Percentiles rank a stretch among this genome's conserved stretches.
phyloP scores from a whole-genome alignment of 2,888 invertebrate genomes.

The Coecobrya sp. region DNA sequence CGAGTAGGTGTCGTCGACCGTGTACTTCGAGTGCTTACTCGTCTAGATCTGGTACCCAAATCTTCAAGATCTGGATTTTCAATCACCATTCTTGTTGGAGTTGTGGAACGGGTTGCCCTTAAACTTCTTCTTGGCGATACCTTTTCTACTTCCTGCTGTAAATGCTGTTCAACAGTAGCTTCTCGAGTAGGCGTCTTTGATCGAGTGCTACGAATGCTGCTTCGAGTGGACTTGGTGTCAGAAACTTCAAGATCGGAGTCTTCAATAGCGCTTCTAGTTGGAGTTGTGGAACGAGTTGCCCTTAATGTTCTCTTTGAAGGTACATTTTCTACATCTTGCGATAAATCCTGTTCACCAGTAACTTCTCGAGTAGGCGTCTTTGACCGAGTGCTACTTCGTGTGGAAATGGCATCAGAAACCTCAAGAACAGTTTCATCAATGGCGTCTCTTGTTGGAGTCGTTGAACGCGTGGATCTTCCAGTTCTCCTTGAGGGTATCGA shows the following conservation, averaged over 20 bases:
- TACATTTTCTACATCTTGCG: too few relatives aligned
- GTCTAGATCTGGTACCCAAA: background rate
- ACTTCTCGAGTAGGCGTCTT: slow-evolving; percentile 26
- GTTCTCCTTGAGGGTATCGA: background rate
- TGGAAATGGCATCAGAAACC: background rate
- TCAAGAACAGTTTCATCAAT: background rate
- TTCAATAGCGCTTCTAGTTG: background rate
- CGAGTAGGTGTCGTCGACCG: slow-evolving; percentile 43
- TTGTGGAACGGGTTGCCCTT: slow-evolving; percentile 28
- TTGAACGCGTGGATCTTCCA: slow-evolving; percentile 9
- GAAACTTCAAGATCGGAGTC: background rate
- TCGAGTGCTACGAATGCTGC: slow-evolving; percentile 7
- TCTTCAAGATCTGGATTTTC: background rate
- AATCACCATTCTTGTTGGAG: background rate
- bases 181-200: slow-evolving; percentile 59
- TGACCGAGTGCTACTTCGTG: background rate
- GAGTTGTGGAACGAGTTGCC: background rate
- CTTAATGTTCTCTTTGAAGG: too few relatives aligned
- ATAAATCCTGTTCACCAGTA: too few relatives aligned
- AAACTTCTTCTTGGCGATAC: background rate
- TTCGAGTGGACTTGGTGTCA: background rate
- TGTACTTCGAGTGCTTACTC: background rate
- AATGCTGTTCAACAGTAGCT: background rate
- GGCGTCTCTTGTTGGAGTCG: slow-evolving; percentile 40
- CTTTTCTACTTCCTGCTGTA: background rate